A percentile compares a stretch with the other conserved stretches of the same genome.
Evolutionary conservation across 2,113 vertebrate genomes (phyloP).

Genomic region (Polypterus bichir): DNA sequence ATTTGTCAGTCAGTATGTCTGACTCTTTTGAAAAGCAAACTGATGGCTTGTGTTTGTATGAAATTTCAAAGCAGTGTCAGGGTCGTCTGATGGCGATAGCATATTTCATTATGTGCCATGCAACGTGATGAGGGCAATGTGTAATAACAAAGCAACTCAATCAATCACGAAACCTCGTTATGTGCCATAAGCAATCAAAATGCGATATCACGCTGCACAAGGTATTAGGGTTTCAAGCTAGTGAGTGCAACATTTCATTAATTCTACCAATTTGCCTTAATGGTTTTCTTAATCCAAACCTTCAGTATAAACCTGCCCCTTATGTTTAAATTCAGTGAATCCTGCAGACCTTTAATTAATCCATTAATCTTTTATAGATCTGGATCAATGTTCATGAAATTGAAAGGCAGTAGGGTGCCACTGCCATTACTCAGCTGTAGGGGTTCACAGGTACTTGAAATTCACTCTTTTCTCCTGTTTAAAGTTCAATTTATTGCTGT

Average conservation of each 20-base stretch:
- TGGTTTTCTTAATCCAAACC: constrained; percentile 43
- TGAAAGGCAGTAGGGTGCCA: constrained; percentile 11
- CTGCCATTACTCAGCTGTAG: constrained; percentile 21
- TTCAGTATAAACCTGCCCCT: constrained; percentile 33
- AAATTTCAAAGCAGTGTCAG: background rate
- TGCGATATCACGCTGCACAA: background rate
- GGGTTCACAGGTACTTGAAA: constrained; percentile 13
- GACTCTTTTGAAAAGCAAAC: too few species aligned
- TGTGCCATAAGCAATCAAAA: constrained; percentile 1
- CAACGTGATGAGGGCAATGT: background rate
- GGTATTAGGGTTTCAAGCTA: constrained; percentile 17
- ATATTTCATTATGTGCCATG: background rate
- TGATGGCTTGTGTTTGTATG: too few species aligned
- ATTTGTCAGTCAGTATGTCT: too few species aligned
- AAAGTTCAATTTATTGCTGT: too few species aligned
- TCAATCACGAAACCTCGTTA: background rate
- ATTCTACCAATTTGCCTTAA: constrained; percentile 60
- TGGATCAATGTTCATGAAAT: constrained; percentile 42
- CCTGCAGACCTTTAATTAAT: constrained; percentile 53
- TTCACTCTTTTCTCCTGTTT: too few species aligned
- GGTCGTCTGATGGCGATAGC: background rate
- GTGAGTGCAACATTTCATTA: constrained; percentile 51
- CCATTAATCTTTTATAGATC: constrained; percentile 56
- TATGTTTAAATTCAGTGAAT: constrained; percentile 38
- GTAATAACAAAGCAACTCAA: background rate